Evolutionary conservation across 1,140 invertebrate genomes (phyloP).

Genomic region (Stenopsyche tienmushanensis): DNA sequence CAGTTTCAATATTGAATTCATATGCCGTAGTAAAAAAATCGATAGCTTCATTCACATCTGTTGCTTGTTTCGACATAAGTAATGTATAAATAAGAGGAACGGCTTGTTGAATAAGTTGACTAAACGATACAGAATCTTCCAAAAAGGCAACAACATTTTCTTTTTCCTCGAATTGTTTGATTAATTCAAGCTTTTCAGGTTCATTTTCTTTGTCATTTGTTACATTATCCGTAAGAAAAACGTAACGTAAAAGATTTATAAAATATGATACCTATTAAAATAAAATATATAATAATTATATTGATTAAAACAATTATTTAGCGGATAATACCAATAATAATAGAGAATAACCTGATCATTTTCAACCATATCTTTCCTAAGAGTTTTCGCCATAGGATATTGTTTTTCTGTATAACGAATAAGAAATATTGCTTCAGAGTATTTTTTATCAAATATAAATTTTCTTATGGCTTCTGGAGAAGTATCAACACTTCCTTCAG

Average conservation of each 20-base stretch:
- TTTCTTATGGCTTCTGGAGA: constrained; percentile 50
- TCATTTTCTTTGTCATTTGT: constrained; percentile 45
- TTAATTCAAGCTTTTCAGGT: constrained; percentile 18
- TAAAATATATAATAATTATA: background rate
- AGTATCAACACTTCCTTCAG: constrained; percentile 50
- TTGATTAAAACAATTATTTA: no score
- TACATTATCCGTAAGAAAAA: constrained; percentile 49
- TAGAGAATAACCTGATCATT: constrained; percentile 55
- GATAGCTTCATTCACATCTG: constrained; percentile 82
- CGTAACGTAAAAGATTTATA: constrained; percentile 49
- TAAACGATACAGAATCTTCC: constrained; percentile 67
- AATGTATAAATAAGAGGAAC: constrained; percentile 71
- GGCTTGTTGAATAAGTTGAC: constrained; percentile 64
- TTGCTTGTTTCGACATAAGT: constrained; percentile 70
- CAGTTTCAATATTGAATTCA: constrained; percentile 73
- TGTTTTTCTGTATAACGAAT: constrained; percentile 52
- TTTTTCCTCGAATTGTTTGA: constrained; percentile 48
- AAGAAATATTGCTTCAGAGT: constrained; percentile 52
- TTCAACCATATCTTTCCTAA: constrained; percentile 53
- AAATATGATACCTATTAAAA: constrained; percentile 50
- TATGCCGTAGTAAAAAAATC: constrained; percentile 80
- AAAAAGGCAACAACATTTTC: constrained; percentile 58
- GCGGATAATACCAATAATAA: no score
- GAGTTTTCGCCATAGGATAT: constrained; percentile 52
- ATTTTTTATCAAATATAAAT: constrained; percentile 48